A percentile compares a stretch with the other conserved stretches of the same genome.
Conservation (phyloP, 2,888 invertebrate species). For the Plusia festucae region DNA sequence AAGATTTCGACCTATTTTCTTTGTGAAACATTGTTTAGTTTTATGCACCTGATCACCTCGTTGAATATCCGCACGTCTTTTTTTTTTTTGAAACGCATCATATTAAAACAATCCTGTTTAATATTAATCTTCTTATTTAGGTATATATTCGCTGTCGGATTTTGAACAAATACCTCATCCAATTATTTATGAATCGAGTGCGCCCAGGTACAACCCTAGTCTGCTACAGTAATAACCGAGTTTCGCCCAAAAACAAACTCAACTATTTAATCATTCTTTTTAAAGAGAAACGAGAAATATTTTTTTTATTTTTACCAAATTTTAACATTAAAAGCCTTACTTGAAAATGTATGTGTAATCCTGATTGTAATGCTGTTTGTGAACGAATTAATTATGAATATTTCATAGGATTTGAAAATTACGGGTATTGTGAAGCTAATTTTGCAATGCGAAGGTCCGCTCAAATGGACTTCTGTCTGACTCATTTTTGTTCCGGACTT, state of each 20-base stretch:
- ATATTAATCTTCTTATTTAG: too few species aligned
- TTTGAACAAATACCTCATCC: conserved; percentile 6
- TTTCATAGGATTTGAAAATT: conserved; percentile 12
- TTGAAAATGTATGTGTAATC: conserved; percentile 17
- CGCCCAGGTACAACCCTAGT: conserved; percentile 26
- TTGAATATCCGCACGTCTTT: too few species aligned
- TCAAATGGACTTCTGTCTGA: not conserved
- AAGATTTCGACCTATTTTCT: too few species aligned
- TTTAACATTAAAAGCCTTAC: conserved; percentile 36
- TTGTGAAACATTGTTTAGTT: too few species aligned
- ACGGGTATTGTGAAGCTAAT: conserved; percentile 20
- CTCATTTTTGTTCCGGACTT: not conserved
- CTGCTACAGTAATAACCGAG: conserved; percentile 62
- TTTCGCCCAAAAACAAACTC: conserved; percentile 52
- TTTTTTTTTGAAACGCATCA: too few species aligned
- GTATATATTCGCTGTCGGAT: too few species aligned
- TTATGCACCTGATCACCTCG: too few species aligned
- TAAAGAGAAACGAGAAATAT: conserved; percentile 12
- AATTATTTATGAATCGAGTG: conserved; percentile 12
- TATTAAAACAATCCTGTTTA: too few species aligned
- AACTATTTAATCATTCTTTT: conserved; percentile 52
- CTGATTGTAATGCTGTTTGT: conserved; percentile 46
- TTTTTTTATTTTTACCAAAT: conserved; percentile 27
- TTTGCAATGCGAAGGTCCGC: conserved; percentile 7
- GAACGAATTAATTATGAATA: conserved; percentile 17